Percentiles rank a stretch among this genome's conserved stretches.
These are phyloP conservation scores for Eilema sororculum DNA, from an alignment of 2,888 invertebrate species.

Conservation along the genomic window DNA sequence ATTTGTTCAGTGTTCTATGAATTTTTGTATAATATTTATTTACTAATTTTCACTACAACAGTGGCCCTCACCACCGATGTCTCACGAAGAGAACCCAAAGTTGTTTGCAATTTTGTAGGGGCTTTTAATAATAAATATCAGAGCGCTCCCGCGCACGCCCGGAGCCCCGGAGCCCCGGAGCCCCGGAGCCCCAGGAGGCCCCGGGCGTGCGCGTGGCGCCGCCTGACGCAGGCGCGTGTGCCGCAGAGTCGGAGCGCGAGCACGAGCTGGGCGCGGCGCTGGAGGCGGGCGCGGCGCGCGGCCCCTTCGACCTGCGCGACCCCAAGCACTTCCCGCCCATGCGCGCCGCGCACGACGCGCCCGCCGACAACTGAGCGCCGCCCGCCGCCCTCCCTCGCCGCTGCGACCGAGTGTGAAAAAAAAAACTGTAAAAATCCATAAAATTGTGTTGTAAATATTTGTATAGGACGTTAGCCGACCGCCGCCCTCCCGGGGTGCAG, in stretches of 20 bases:
- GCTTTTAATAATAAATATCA: too few species aligned
- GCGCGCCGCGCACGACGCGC: slow-evolving; percentile 44
- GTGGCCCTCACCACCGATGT: too few species aligned
- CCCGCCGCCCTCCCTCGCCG: slow-evolving; percentile 17
- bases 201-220: too few species aligned
- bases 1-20: too few species aligned
- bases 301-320: slow-evolving; percentile 92
- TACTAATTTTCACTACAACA: too few species aligned
- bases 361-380: slow-evolving; percentile 14
- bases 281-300: slow-evolving; percentile 89
- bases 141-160: too few species aligned
- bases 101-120: too few species aligned
- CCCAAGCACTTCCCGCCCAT: slow-evolving; percentile 95
- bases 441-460: slow-evolving; percentile 53
- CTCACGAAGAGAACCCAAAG: too few species aligned
- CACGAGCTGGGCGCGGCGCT: slow-evolving; percentile 91
- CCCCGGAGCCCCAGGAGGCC: too few species aligned
- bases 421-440: slow-evolving; percentile 34
- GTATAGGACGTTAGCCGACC: slow-evolving; percentile 31
- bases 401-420: slow-evolving; percentile 33
- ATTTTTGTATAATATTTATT: too few species aligned
- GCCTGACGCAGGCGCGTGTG: slow-evolving; percentile 10
- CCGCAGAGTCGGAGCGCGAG: slow-evolving; percentile 91
- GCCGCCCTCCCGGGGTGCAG: background rate
- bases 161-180: too few species aligned